Evolutionary conservation across 92 coral and sea anemone genomes (phyloP).

Genomic region (Palythoa heliodiscus): DNA sequence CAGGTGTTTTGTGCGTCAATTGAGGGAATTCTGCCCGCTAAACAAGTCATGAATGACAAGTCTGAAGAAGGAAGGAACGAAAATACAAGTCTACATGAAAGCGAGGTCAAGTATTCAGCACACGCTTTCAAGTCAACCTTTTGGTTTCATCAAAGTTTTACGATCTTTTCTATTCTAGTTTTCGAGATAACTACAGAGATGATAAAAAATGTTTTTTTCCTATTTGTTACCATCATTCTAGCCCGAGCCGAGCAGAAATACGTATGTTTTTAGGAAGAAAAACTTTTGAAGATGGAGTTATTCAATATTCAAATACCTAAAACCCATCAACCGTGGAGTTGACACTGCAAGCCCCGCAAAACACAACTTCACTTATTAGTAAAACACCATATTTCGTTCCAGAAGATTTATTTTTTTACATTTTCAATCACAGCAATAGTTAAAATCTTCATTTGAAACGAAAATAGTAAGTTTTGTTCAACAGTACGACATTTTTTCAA

Average conservation of each 20-base stretch:
- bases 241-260: constrained; percentile 6
- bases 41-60: constrained; percentile 44
- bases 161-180: background rate
- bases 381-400: constrained; percentile 40
- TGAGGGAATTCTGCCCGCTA: constrained; percentile 34
- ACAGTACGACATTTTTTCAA: constrained; percentile 16
- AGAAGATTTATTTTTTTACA: background rate
- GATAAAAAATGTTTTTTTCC: background rate
- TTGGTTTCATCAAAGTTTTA: constrained; percentile 31
- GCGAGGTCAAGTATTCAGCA: constrained; percentile 45
- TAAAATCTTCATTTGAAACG: constrained; percentile 3
- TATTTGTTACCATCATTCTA: constrained; percentile 14
- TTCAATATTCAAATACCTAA: constrained; percentile 50
- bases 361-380: constrained; percentile 35
- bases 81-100: constrained; percentile 42
- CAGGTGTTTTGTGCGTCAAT: constrained; percentile 27
- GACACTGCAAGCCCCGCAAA: constrained; percentile 43
- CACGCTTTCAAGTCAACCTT: constrained; percentile 26
- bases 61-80: constrained; percentile 30
- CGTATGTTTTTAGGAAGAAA: constrained; percentile 34
- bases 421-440: background rate
- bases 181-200: background rate
- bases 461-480: background rate
- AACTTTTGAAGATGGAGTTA: constrained; percentile 36
- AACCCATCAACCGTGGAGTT: constrained; percentile 42